phyloP scores from a whole-genome alignment of 2,113 vertebrate genomes.

The Pangasianodon gigas region DNA sequence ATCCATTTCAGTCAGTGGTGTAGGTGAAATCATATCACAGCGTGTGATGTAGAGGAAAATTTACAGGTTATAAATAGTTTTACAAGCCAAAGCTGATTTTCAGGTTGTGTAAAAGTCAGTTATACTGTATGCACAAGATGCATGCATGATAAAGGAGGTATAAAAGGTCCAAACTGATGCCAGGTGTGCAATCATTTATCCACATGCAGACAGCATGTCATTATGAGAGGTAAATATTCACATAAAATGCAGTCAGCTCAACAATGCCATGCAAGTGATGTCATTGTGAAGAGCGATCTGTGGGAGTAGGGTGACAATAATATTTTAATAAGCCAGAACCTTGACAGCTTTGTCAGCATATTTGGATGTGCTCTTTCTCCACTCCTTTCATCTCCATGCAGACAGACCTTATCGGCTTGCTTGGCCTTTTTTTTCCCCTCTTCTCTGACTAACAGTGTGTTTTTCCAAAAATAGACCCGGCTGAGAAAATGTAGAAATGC shows the following conservation, averaged over 20 bases:
- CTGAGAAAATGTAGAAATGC: slow-evolving; percentile 32
- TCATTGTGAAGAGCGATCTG: slow-evolving; percentile 66
- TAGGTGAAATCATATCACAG: slow-evolving; percentile 14
- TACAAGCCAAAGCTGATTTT: slow-evolving; percentile 2
- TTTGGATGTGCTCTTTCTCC: slow-evolving; percentile 50
- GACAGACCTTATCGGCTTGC: slow-evolving; percentile 18
- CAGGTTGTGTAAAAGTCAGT: slow-evolving; percentile 33
- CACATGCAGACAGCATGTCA: slow-evolving; percentile 68
- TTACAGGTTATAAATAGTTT: background rate
- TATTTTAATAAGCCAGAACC: slow-evolving; percentile 75
- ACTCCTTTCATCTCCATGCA: slow-evolving; percentile 26
- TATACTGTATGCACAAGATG: background rate
- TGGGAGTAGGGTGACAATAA: slow-evolving; percentile 63
- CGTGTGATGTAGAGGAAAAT: background rate
- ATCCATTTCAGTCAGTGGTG: background rate
- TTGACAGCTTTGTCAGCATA: slow-evolving; percentile 68
- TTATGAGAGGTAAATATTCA: slow-evolving; percentile 75
- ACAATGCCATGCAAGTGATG: slow-evolving; percentile 67
- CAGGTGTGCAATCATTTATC: slow-evolving; percentile 58
- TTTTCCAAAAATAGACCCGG: slow-evolving; percentile 37
- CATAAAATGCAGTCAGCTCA: slow-evolving; percentile 68
- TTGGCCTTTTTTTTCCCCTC: background rate
- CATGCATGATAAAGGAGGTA: background rate
- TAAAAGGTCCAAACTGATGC: slow-evolving; percentile 47
- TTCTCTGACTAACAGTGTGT: slow-evolving; percentile 27